Percentiles rank a stretch among this genome's conserved stretches.
These are phyloP conservation scores for Bellardia pandia DNA, from an alignment of 2,888 invertebrate genomes.

Conservation along the genomic window DNA sequence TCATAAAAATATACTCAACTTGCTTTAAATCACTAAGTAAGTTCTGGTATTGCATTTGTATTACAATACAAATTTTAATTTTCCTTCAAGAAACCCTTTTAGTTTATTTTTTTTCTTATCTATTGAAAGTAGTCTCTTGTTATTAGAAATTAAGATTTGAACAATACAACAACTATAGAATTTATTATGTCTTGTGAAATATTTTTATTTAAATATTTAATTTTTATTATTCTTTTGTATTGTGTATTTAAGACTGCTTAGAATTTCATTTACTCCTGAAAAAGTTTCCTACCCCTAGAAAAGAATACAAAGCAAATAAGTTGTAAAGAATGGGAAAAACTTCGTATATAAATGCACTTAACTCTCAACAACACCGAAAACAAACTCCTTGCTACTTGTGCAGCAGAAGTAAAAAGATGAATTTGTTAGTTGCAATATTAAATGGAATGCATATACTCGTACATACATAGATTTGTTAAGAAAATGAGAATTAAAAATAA, in stretches of 20 bases:
- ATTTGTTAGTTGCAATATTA: conserved; percentile 45
- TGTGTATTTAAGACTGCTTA: conserved; percentile 52
- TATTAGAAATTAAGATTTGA: too few relatives aligned
- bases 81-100: too few relatives aligned
- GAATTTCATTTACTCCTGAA: conserved; percentile 63
- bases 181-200: conserved; percentile 33
- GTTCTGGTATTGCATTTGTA: too few relatives aligned
- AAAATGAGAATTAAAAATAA: too few relatives aligned
- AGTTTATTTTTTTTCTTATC: too few relatives aligned
- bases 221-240: neutral
- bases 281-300: conserved; percentile 36
- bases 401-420: conserved; percentile 34
- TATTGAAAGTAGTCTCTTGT: too few relatives aligned
- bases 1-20: too few relatives aligned
- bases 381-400: conserved; percentile 54
- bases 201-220: conserved; percentile 33
- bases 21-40: too few relatives aligned
- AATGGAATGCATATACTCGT: neutral
- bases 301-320: neutral
- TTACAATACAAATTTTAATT: too few relatives aligned
- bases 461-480: too few relatives aligned
- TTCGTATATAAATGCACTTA: conserved; percentile 51
- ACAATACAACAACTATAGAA: neutral
- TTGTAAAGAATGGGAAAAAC: neutral
- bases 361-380: conserved; percentile 67